These are phyloP conservation scores for Caenorhabditis afra DNA, from an alignment of 2,888 invertebrate species.

Conservation along the genomic window DNA sequence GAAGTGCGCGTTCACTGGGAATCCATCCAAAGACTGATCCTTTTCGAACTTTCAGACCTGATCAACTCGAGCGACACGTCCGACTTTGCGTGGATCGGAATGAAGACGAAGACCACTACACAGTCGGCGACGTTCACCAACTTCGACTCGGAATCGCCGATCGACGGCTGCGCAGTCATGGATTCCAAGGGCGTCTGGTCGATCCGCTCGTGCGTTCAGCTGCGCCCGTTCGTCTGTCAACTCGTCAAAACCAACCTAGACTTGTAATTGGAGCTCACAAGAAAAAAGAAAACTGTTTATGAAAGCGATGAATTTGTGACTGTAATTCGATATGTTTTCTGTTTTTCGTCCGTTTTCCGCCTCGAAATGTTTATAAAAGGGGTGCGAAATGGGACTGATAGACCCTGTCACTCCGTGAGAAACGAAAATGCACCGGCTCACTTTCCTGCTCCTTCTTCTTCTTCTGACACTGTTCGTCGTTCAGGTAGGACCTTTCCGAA, in stretches of 20 bases:
- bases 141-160: constrained; percentile 63
- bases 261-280: constrained; percentile 4
- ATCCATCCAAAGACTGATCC: too few relatives aligned
- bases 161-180: constrained; percentile 68
- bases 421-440: too few relatives aligned
- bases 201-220: constrained; percentile 64
- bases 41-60: constrained; percentile 38
- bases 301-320: constrained; percentile 5
- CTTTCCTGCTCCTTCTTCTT: too few relatives aligned
- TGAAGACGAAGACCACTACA: constrained; percentile 69
- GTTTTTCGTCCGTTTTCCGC: too few relatives aligned
- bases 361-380: background rate
- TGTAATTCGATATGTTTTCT: too few relatives aligned
- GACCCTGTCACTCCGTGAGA: too few relatives aligned
- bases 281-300: too few relatives aligned
- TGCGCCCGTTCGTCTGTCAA: constrained; percentile 69
- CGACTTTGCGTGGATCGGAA: constrained; percentile 71
- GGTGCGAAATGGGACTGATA: too few relatives aligned
- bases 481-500: too few relatives aligned
- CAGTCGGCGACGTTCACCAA: constrained; percentile 61
- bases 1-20: too few relatives aligned
- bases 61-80: constrained; percentile 54
- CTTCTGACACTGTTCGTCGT: too few relatives aligned
- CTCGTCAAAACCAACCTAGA: constrained; percentile 30
- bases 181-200: constrained; percentile 65